Base-by-base conservation (phyloP, 2,113 vertebrate species). In the Brienomyrus brachyistius region DNA sequence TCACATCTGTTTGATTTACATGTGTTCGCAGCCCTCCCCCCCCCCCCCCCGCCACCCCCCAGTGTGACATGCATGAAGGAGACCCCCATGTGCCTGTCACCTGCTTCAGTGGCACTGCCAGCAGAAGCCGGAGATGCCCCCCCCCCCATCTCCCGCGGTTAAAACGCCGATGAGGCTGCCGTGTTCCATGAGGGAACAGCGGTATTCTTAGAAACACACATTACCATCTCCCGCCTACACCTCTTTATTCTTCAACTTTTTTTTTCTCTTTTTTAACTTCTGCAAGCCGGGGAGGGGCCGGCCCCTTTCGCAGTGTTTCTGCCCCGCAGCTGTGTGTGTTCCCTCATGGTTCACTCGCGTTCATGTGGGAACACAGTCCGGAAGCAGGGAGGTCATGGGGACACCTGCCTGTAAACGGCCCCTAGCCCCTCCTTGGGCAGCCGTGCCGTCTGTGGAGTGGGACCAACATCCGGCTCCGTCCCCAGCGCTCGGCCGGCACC, bases 161-260 rank as follows among this genome's bases (percentile, higher is more conserved):
- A 31, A 70, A 70, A 21, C 35, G 35, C 5, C 4, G 15, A 80
- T 4, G 35, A 15, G 35, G 35, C 74, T 17, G 74, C 74, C 74
- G 15, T 43, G 35, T 35, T 80, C 74, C 35, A 80, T 40, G 35
- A 43, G 74, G 74, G 74, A 40, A 43, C 15, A 2, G 74, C 2
- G 74, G 74, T 80, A 80, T 80, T 70, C n/a, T 70, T 80, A 80
- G 74, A 40, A 80, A 80, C 74, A 80, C 74, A 80, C 35, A 80
- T 43, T 80, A 35, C 35, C 74, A 80, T 80, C 13, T 43, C 74
- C 35, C 35, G 35, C 74, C 62, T 13, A 80, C 35, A 80, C 13
- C 35, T 17, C 11, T 80, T 80, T 80, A 80, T 80, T 80, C 74
- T 80, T 80, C 43, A 35, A 77, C 70, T 77, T 77, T 40, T 77